Evolutionary conservation across 2,888 invertebrate genomes (phyloP).

Genomic region (Phengaris arion): DNA sequence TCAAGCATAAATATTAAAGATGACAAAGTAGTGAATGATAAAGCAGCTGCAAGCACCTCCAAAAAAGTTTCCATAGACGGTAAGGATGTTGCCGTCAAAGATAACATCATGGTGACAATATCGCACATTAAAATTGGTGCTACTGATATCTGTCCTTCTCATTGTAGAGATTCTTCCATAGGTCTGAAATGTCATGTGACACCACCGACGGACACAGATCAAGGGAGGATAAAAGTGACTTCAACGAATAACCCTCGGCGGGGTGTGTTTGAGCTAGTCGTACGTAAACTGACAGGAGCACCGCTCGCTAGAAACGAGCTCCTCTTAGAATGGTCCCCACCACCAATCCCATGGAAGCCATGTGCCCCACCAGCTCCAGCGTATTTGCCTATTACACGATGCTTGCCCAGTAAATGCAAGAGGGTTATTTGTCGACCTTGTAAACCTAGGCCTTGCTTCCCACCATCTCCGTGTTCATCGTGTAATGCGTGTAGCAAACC

Average conservation of each 20-base stretch:
- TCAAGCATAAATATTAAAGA: neutral
- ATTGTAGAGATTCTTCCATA: constrained; percentile 58
- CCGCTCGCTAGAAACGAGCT: constrained; percentile 69
- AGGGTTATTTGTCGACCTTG: constrained; percentile 52
- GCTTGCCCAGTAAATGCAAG: constrained; percentile 56
- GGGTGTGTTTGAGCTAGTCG: constrained; percentile 69
- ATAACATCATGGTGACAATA: constrained; percentile 60
- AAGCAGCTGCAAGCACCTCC: constrained; percentile 27
- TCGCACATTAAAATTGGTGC: constrained; percentile 66
- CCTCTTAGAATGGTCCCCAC: constrained; percentile 73
- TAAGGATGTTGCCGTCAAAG: constrained; percentile 42
- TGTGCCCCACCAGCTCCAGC: constrained; percentile 48
- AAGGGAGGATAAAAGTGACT: constrained; percentile 61
- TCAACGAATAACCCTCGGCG: constrained; percentile 61
- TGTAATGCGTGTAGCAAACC: constrained; percentile 47
- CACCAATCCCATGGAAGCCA: constrained; percentile 51
- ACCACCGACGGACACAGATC: constrained; percentile 46
- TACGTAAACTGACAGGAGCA: constrained; percentile 64
- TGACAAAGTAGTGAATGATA: neutral
- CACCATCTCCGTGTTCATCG: constrained; percentile 37
- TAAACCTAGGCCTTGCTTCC: constrained; percentile 50
- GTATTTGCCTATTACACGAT: constrained; percentile 42
- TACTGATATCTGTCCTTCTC: constrained; percentile 55
- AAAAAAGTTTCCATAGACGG: constrained; percentile 48
- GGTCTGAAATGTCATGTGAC: constrained; percentile 60